Evolutionary conservation across 2,888 invertebrate genomes (phyloP), one percentile per base, ranked within the genome.

Genomic region (Lycocerus yunnanus): DNA sequence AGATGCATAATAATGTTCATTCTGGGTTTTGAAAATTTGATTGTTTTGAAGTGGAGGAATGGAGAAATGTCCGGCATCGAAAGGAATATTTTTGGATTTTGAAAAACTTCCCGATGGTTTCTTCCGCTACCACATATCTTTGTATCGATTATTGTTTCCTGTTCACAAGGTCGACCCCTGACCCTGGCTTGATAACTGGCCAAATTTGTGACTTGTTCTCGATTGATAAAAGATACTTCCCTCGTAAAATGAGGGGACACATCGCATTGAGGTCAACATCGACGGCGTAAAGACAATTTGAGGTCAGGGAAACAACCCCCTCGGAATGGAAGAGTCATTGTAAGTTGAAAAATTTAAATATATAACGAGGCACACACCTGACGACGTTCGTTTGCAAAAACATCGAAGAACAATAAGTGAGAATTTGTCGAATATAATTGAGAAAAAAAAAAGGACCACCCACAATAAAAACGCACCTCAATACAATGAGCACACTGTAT

Each of bases 371-470:
- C 27, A 1, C 43, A 43, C 43, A 43, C 43, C 43, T 43, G 43
- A 43, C 43, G 43, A 43, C n/a, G 43, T 21, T 21, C 21, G 21
- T 43, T 43, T 43, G 43, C 43, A 43, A 43, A 43, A 43, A 43
- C n/a, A 43, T 43, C 43, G n/a, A 43, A 43, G 43, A 43, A 43
- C 43, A 43, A 43, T 43, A 43, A 43, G 43, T 43, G 43, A n/a
- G 43, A 43, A 43, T 43, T 43, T 43, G 43, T 43, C 43, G 43
- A 43, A 14, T 4, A 65, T 66, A 27, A 66, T 66, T 43, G 27
- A 14, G 27, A 66, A 66, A 66, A 66, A 15, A n/a, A 43, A 66
- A 24, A 15, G n/a, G 43, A 66, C 66, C 66, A 66, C 66, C 66
- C 66, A 27, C 27, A 66, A 15, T 27, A 16, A 27, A 66, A 15